Base-by-base conservation (phyloP, 2,888 invertebrate species). In the Stenchaetothrips biformis region DNA sequence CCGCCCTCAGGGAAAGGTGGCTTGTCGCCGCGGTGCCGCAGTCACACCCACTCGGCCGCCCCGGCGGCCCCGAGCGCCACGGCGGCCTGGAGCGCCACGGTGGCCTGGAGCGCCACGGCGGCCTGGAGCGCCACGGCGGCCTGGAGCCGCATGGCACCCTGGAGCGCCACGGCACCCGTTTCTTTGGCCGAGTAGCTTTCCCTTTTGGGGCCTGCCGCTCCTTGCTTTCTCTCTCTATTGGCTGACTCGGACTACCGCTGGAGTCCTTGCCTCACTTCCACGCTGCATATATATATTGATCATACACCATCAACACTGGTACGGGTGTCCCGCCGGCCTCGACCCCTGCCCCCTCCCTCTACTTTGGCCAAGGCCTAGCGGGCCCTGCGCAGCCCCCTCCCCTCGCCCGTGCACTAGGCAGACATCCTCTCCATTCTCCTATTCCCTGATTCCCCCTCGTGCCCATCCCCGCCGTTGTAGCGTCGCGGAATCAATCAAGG, bases 251-350 rank as follows among this genome's bases (percentile, higher is more conserved):
- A 74, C 67, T 11, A 13, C 18, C 59, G 18, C 59, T 59, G 59
- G 59, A 59, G 59, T 59, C 59, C 59, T 21, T 67, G 25, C 21
- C 67, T 21, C 25, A 67, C 59, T 59, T 59, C 59, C 59, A 59
- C 59, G 59, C 9, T 74, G 67, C 25, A 25, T 21, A 74, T 37
- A 37, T 74, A 74, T 74, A 74, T 74, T 74, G 67, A 74, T 74
- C 67, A 25, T 25, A 74, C 67, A 74, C 67, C 67, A 74, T 74
- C 67, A 74, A 74, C 67, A 74, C 67, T 74, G 67, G 67, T 74
- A 74, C 67, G 67, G 67, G 25, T 74, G 67, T 74, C 67, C 67
- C 67, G 67, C 67, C 67, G 67, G 67, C 25, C 67, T 74, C 67
- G 53, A 53, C 11, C 67, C 11, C 6, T 7, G n/a, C 67, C 67